Base-by-base conservation (phyloP, 2,113 vertebrate species). In the Cyprinus carpio region DNA sequence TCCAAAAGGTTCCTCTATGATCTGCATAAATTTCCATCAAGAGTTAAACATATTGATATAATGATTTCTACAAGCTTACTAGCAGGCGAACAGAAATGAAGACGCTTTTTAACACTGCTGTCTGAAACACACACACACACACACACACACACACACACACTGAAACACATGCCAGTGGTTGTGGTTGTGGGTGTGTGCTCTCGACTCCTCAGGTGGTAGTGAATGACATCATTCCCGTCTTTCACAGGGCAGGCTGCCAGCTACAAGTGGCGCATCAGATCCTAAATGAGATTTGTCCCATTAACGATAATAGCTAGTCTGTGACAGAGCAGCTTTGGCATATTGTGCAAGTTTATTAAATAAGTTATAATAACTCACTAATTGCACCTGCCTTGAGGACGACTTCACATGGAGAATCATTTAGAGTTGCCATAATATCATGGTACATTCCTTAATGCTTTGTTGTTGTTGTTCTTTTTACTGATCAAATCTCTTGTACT, bases 151-250 rank as follows among this genome's bases (percentile, higher is more conserved):
- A 62, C 37, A 40, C 40, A 40, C 40, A 40, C 40, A 40, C 77
- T 80, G 34, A 80, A 40, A 4, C 78, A 29, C 78, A 81, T 81
- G 80, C 64, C 3, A 8, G 16, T 37, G 49, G 72, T 54, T 72
- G 74, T 85, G 62, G 15, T 37, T 49, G 49, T 79, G 62, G 23
- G 81, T 27, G 80, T 54, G 27, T 64, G 46, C 43, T 64, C 43
- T 27, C 27, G 1, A 54, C 69, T 34, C 40, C n/a, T 84, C 58
- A 85, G 56, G 82, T 87, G 80, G 79, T 51, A 85, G 16, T 87
- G 83, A 82, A 87, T 88, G 85, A 88, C 85, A 88, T 88, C 85
- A 88, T 85, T 49, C 37, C 54, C 77, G 31, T 81, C 86, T 49
- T 43, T 76, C 71, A 58, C 75, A 16, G n/a, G 80, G 75, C 85